Base-by-base conservation (phyloP, 2,113 vertebrate genomes). In the Anoura caudifer region DNA sequence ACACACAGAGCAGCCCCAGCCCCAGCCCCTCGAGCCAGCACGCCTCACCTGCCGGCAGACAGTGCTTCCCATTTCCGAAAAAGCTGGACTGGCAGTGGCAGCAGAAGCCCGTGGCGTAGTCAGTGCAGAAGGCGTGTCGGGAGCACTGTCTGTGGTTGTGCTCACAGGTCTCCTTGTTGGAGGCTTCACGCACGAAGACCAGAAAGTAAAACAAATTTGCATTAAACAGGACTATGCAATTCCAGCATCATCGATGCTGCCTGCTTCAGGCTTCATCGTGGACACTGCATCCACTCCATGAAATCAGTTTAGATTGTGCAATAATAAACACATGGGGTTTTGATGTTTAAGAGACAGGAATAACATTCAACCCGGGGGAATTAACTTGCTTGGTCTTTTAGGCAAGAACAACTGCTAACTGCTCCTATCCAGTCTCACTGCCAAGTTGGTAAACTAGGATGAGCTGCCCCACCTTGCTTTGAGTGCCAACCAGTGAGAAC, bases 1-100 rank as follows among this genome's bases (percentile, higher is more conserved):
- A 22, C 4, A 4, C 50, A 8, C 65, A 61, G 94, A 50, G 75
- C 0, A 47, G 90, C 81, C 45, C 41, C 0, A 47, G 90, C 81
- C 45, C 41, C 22, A 0, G 6, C 47, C 45, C 63, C 3, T 7
- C 45, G 16, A 0, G 17, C 7, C n/a, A 1, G 16, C 36, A 7
- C 22, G 19, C 33, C 96, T 87, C 98, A 99, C 99, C 99, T 77
- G 99, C 99, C 0, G 99, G 99, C 26, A 99, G 98, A 96, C 99
- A 99, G 75, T 99, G 99, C 26, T 97, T 98, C 59, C 99, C 99
- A 1, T 99, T 99, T 89, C 99, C 99, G 0, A 99, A 99, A 97
- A 99, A 99, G 79, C 98, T 98, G 33, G 99, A 91, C 63, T 92
- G 98, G 96, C 99, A 99, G 98, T 99, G 99, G 90, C 99, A 99